Evolutionary conservation across 1,140 invertebrate species (phyloP).

Genomic region (Aleiodes sp.): DNA sequence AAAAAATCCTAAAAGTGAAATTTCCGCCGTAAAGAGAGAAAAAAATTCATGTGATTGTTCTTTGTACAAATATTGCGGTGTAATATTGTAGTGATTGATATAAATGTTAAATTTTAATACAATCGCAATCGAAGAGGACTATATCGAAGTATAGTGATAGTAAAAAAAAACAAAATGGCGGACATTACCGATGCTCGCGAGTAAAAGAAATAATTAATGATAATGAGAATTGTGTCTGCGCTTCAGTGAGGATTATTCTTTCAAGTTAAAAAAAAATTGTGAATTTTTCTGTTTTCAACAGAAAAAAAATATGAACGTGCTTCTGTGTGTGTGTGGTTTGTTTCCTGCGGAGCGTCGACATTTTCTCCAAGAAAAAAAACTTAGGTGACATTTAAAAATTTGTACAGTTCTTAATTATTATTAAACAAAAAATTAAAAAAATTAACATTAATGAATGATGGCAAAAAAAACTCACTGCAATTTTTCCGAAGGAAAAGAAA

Average conservation of each 20-base stretch:
- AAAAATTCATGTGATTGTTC: conserved; percentile 67
- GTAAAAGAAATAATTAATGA: background rate
- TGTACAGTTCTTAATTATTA: conserved; percentile 67
- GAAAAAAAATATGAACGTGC: conserved; percentile 18
- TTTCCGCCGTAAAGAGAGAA: conserved; percentile 23
- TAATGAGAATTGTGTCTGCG: conserved; percentile 34
- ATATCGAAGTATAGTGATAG: conserved; percentile 59
- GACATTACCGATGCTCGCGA: conserved; percentile 62
- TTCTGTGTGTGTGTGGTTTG: background rate
- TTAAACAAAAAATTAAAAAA: background rate
- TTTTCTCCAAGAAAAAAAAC: conserved; percentile 57
- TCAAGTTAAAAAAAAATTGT: conserved; percentile 8
- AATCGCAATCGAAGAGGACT: conserved; percentile 61
- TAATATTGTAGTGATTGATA: conserved; percentile 68
- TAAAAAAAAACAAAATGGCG: conserved; percentile 66
- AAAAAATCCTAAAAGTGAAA: too few relatives aligned
- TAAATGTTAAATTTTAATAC: conserved; percentile 69
- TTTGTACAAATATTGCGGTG: conserved; percentile 68
- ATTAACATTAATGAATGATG: too few relatives aligned
- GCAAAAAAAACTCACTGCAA: background rate
- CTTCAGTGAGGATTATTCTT: conserved; percentile 6
- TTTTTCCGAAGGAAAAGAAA: too few relatives aligned
- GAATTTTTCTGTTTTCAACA: conserved; percentile 5
- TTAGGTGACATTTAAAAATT: conserved; percentile 66
- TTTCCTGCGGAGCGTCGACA: conserved; percentile 51